A percentile compares a stretch with the other conserved stretches of the same genome.
Conservation (phyloP, 2,888 invertebrate genomes). For the Ennomos fuscantarius region DNA sequence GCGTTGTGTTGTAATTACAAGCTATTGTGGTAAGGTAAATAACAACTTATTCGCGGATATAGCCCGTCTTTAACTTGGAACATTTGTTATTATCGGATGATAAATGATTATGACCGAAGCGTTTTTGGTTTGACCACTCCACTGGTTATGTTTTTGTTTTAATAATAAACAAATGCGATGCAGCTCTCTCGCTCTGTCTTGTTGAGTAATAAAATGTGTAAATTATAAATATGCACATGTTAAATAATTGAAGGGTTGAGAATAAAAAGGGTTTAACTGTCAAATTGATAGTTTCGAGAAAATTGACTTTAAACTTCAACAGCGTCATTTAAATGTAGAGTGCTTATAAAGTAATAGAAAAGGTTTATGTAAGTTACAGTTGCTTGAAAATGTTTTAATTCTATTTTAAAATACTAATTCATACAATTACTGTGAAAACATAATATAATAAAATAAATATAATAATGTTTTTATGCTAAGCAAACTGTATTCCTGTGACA, state of each 20-base stretch:
- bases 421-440: too few species aligned
- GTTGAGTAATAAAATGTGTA: background rate
- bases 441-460: too few species aligned
- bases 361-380: too few species aligned
- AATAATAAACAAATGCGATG: background rate
- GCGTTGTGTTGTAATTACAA: constrained; percentile 23
- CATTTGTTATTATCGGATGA: constrained; percentile 23
- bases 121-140: constrained; percentile 13
- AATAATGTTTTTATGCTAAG: too few species aligned
- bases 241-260: background rate
- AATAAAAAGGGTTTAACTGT: too few species aligned
- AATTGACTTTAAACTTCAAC: too few species aligned
- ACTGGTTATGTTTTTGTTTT: constrained; percentile 2
- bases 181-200: background rate
- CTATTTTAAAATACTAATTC: too few species aligned
- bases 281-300: too few species aligned
- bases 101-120: constrained; percentile 27
- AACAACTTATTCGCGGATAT: constrained; percentile 39
- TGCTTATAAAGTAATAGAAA: too few species aligned
- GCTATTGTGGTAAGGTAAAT: constrained; percentile 29
- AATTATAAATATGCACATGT: background rate
- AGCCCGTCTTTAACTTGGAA: constrained; percentile 33
- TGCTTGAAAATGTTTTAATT: too few species aligned
- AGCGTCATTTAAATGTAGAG: too few species aligned
- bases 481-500: too few species aligned